Base-by-base conservation (phyloP, 2,797 vertebrate species). In the Balearica regulorum region DNA sequence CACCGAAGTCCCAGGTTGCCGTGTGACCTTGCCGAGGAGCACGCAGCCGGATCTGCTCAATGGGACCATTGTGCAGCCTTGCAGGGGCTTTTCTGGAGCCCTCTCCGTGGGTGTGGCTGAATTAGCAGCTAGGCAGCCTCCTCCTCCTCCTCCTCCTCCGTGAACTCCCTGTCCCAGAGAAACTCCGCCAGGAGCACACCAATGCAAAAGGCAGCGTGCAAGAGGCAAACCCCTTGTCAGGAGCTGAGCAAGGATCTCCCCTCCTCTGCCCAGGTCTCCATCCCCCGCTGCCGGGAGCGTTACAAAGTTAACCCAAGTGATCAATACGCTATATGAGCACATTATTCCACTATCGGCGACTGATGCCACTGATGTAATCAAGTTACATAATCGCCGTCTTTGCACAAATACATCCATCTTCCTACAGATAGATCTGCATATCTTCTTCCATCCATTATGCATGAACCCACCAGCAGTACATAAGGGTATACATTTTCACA, bases 351-450 rank as follows among this genome's bases (percentile, higher is more conserved):
- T 96, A 97, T 96, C 94, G 58, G 97, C 95, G 81, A 97, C 97
- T 96, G 97, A 98, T 96, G 93, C 96, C 95, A 97, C 97, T 98
- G 97, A 97, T 98, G 96, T 97, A 98, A 98, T 98, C 97, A 98
- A 98, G 97, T 98, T 98, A 98, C 97, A 98, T 98, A 98, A 98
- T 98, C 96, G 66, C 95, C 87, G 95, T 97, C 97, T 98, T 98
- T 97, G 96, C 97, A 97, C 96, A 97, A 97, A 96, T 98, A 97
- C 97, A 98, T 97, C 97, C 97, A 97, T 98, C 98, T 98, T 98
- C 97, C 97, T 97, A 97, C 97, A 97, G 97, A 97, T 83, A 97
- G 95, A 98, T 97, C 97, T 97, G 98, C 97, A 96, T 98, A 96
- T 97, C 96, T 97, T 95, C 93, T 96, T 68, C 92, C 94, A 97